Conservation (phyloP, 2,797 vertebrate species). For the Peromyscus nudipes region DNA sequence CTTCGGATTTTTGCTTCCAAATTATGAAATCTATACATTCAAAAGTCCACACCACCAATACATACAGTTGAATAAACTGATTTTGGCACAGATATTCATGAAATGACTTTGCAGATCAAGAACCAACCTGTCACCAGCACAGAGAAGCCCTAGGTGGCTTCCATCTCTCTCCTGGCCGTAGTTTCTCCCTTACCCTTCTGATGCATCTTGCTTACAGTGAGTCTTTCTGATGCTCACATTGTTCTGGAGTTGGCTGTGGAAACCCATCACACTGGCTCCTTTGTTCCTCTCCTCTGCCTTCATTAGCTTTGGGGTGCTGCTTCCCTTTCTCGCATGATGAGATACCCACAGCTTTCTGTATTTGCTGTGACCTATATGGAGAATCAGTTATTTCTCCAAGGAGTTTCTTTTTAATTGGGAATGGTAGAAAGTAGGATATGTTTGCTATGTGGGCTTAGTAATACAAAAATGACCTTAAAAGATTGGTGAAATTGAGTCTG, state of each 20-base stretch:
- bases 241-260: not conserved
- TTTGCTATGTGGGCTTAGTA: not conserved
- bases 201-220: not conserved
- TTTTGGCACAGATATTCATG: not conserved
- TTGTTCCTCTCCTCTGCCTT: not conserved
- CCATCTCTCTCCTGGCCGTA: not conserved
- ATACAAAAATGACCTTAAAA: not conserved
- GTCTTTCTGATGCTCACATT: slow-evolving; percentile 12
- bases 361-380: not conserved
- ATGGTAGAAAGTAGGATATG: slow-evolving; percentile 14
- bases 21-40: not conserved
- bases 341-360: not conserved
- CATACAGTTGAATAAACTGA: not conserved
- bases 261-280: not conserved
- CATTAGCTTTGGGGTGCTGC: not conserved
- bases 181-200: slow-evolving; percentile 17
- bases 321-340: not conserved
- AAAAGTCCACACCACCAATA: not conserved
- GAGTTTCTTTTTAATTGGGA: slow-evolving; percentile 46
- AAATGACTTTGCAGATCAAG: slow-evolving; percentile 58
- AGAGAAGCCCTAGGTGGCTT: not conserved
- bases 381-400: not conserved
- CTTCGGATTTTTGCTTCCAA: slow-evolving; percentile 47
- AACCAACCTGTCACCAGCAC: slow-evolving; percentile 1
- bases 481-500: slow-evolving; percentile 6